A percentile compares a stretch with the other conserved stretches of the same genome.
phyloP scores from a whole-genome alignment of 2,888 invertebrate genomes.

The Caenorhabditis auriculariae region DNA sequence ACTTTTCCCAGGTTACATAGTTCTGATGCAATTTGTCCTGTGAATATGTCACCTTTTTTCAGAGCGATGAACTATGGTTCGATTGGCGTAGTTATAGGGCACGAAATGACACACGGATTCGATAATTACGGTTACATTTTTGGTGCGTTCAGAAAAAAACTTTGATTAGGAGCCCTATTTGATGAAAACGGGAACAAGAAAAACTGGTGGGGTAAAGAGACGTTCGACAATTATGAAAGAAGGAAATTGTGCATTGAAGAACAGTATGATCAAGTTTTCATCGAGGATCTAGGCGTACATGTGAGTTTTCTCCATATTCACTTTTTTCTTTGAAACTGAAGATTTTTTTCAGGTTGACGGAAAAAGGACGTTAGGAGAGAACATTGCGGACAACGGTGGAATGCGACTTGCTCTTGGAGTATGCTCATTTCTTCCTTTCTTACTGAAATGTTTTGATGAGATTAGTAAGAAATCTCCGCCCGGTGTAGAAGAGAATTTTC shows the following conservation, averaged over 20 bases:
- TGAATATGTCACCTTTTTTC: neutral
- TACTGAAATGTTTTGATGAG: too few species aligned
- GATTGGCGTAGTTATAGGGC: conserved; percentile 15
- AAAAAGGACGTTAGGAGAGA: conserved; percentile 9
- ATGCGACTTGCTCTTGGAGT: conserved; percentile 8
- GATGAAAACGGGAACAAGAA: conserved; percentile 11
- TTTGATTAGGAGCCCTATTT: conserved; percentile 5
- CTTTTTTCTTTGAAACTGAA: neutral
- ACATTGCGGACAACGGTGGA: conserved; percentile 22
- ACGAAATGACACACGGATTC: conserved; percentile 18
- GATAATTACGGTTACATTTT: conserved; percentile 10
- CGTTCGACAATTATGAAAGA: conserved; percentile 2
- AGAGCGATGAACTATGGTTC: conserved; percentile 7
- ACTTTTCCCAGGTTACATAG: conserved; percentile 3
- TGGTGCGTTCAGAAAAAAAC: neutral
- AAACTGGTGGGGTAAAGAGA: conserved; percentile 12
- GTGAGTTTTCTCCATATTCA: neutral
- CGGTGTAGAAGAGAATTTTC: too few species aligned
- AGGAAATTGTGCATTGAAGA: conserved; percentile 8
- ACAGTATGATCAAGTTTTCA: conserved; percentile 3
- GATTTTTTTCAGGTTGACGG: conserved; percentile 8
- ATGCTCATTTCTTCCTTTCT: too few species aligned
- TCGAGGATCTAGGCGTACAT: conserved; percentile 1
- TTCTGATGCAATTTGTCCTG: neutral
- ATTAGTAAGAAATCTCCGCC: too few species aligned